phyloP scores from a whole-genome alignment of 2,113 vertebrate genomes.

The Centropus bengalensis region DNA sequence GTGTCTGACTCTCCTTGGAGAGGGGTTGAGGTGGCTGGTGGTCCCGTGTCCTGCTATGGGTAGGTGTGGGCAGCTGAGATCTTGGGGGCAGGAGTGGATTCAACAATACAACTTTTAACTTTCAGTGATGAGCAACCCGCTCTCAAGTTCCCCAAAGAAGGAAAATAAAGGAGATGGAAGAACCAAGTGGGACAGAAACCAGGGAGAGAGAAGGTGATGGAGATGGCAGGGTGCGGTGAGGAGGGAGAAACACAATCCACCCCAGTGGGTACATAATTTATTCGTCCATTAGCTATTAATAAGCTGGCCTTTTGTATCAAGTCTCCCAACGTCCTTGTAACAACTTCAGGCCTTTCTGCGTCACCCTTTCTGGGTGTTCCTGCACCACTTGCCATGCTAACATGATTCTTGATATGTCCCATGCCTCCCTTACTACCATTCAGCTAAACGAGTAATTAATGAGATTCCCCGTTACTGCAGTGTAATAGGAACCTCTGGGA shows the following conservation, averaged over 20 bases:
- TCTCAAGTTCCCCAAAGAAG: neutral
- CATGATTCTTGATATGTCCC: slow-evolving; percentile 48
- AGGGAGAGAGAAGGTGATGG: neutral
- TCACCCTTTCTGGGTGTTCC: slow-evolving; percentile 25
- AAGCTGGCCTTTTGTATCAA: slow-evolving; percentile 44
- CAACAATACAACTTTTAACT: neutral
- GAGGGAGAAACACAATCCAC: slow-evolving; percentile 22
- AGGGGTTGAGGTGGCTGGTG: neutral
- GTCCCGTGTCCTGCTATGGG: neutral
- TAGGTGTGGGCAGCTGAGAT: neutral
- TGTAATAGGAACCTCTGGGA: slow-evolving; percentile 6
- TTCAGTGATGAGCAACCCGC: neutral
- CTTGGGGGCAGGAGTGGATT: neutral
- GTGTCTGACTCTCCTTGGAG: rapidly evolving
- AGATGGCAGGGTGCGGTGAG: neutral
- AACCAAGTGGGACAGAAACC: neutral
- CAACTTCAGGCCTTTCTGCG: slow-evolving; percentile 65
- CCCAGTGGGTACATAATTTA: slow-evolving; percentile 38
- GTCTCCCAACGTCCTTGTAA: slow-evolving; percentile 59
- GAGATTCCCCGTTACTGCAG: neutral
- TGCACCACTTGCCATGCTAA: slow-evolving; percentile 37
- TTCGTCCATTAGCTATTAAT: slow-evolving; percentile 60
- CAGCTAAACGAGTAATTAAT: slow-evolving; percentile 28
- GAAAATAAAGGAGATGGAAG: neutral
- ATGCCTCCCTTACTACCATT: neutral